A percentile compares a stretch with the other conserved stretches of the same genome.
Conservation (phyloP, 1,140 invertebrate genomes). For the Hyles vespertilio region DNA sequence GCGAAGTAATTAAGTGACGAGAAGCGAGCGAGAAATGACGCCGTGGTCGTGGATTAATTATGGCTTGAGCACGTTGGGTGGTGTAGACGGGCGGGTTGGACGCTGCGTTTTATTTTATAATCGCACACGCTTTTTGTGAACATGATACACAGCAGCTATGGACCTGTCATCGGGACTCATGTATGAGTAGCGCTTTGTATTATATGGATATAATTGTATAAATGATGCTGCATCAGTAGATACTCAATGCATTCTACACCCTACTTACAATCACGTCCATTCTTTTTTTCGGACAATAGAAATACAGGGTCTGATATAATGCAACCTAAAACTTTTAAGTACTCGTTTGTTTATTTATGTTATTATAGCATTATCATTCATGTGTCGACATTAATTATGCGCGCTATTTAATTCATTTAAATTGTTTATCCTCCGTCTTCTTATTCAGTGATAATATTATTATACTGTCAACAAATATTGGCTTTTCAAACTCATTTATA, state of each 20-base stretch:
- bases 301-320: no score
- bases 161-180: no score
- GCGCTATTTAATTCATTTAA: conserved; percentile 5
- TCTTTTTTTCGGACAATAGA: no score
- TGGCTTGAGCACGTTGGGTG: conserved; percentile 13
- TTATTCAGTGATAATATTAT: neutral
- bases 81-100: conserved; percentile 1
- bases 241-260: neutral
- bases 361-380: conserved; percentile 7
- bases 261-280: neutral
- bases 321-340: neutral
- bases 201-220: no score
- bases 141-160: no score
- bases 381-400: conserved; percentile 2
- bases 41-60: conserved; percentile 20
- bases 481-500: no score
- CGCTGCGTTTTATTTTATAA: conserved; percentile 12
- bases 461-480: no score
- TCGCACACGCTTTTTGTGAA: neutral
- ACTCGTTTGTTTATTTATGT: neutral
- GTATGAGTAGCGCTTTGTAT: no score
- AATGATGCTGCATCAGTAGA: no score
- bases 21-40: conserved; percentile 25
- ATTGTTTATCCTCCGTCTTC: neutral
- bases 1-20: conserved; percentile 23